Evolutionary conservation across 2,888 invertebrate species (phyloP).

Genomic region (Cantharis nigra): DNA sequence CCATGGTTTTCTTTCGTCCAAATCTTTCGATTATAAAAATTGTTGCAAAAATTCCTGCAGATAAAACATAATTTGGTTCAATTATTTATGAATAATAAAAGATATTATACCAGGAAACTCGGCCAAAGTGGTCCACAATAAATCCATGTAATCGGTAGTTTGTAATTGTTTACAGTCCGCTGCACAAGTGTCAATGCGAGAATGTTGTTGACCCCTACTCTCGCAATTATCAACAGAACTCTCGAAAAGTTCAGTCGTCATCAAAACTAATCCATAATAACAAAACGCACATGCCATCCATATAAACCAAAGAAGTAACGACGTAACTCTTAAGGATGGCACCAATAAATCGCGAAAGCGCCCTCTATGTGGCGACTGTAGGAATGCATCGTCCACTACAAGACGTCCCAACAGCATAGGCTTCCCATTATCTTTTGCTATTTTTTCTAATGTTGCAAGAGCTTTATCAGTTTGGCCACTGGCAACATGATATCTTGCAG

Average conservation of each 20-base stretch:
- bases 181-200: conserved; percentile 60
- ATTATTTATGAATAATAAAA: not conserved
- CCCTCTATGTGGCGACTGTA: conserved; percentile 65
- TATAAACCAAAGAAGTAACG: conserved; percentile 88
- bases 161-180: conserved; percentile 74
- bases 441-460: conserved; percentile 79
- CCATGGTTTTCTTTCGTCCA: conserved; percentile 92
- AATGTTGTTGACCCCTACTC: conserved; percentile 40
- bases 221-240: conserved; percentile 58
- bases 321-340: conserved; percentile 81
- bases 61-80: not conserved
- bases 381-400: conserved; percentile 75
- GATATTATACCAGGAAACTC: conserved; percentile 82
- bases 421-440: conserved; percentile 86
- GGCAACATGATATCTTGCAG: conserved; percentile 85
- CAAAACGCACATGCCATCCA: conserved; percentile 96
- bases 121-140: conserved; percentile 91
- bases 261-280: conserved; percentile 91
- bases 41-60: conserved; percentile 82
- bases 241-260: conserved; percentile 92
- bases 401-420: conserved; percentile 85
- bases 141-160: conserved; percentile 88
- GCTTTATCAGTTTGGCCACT: conserved; percentile 88
- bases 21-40: conserved; percentile 87
- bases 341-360: conserved; percentile 74